A percentile compares a stretch with the other conserved stretches of the same genome.
Conservation (phyloP, 2,888 invertebrate species). For the Brenthis ino region DNA sequence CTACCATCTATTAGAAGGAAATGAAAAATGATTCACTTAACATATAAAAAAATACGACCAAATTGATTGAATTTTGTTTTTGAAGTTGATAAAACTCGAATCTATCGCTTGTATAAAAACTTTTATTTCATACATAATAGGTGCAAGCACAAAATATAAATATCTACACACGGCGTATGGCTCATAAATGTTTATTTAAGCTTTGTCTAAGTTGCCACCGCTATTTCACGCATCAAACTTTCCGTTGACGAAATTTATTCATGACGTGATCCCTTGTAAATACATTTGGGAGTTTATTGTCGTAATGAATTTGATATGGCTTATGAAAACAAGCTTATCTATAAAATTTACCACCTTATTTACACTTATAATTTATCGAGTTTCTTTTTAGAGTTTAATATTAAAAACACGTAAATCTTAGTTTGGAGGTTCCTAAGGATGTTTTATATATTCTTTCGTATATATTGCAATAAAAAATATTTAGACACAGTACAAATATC, state of each 20-base stretch:
- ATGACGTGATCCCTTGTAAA: slow-evolving; percentile 80
- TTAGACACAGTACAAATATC: no score
- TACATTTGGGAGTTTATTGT: slow-evolving; percentile 80
- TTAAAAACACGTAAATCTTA: no score
- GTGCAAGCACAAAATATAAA: slow-evolving; percentile 7
- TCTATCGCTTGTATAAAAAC: no score
- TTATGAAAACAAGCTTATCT: slow-evolving; percentile 71
- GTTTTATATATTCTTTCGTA: no score
- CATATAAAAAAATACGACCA: no score
- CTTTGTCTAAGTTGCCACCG: slow-evolving; percentile 67
- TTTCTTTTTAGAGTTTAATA: slow-evolving; percentile 1
- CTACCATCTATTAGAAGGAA: no score
- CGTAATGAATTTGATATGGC: slow-evolving; percentile 80
- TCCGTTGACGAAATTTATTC: slow-evolving; percentile 78
- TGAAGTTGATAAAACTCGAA: no score
- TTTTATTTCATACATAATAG: neutral
- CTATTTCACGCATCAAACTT: slow-evolving; percentile 79
- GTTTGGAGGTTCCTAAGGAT: no score
- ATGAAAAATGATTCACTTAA: no score
- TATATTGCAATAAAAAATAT: no score
- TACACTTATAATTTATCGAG: slow-evolving; percentile 25
- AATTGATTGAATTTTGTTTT: no score
- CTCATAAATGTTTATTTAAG: slow-evolving; percentile 47
- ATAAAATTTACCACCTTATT: slow-evolving; percentile 36
- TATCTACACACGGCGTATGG: slow-evolving; percentile 22